Evolutionary conservation across 37 sponge, comb jelly and placozoan genomes (phyloP).

Genomic region (Oscarella lobularis): DNA sequence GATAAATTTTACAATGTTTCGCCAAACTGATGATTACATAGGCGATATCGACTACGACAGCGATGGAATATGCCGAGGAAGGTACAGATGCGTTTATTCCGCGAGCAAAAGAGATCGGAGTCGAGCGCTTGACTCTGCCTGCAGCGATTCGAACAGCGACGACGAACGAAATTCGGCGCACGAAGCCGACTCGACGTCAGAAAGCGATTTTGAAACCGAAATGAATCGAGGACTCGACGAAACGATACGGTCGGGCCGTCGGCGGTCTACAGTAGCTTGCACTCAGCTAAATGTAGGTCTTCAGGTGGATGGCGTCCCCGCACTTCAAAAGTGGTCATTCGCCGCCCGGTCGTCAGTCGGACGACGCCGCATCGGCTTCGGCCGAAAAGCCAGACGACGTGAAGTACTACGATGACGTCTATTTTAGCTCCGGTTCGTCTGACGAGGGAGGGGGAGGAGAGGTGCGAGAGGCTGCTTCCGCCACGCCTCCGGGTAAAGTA

Average conservation of each 20-base stretch:
- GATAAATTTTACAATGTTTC: no score
- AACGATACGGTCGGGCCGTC: no score
- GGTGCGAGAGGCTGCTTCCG: not conserved
- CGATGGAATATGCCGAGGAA: not conserved
- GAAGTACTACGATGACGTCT: constrained; percentile 68
- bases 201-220: constrained; percentile 72
- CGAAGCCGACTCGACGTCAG: not conserved
- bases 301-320: not conserved
- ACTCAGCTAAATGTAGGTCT: no score
- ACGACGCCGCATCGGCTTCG: not conserved
- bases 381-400: not conserved
- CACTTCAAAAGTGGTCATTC: not conserved
- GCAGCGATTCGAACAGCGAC: no score
- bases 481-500: not conserved
- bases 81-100: not conserved
- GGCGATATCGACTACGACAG: not conserved
- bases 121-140: no score
- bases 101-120: not conserved
- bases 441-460: not conserved
- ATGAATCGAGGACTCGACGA: constrained; percentile 29
- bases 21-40: not conserved
- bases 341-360: not conserved
- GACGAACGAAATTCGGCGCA: not conserved
- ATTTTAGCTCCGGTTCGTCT: constrained; percentile 54
- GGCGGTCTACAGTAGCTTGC: no score